Evolutionary conservation across 2,888 invertebrate genomes (phyloP).

Genomic region (Hypercompe scribonia): DNA sequence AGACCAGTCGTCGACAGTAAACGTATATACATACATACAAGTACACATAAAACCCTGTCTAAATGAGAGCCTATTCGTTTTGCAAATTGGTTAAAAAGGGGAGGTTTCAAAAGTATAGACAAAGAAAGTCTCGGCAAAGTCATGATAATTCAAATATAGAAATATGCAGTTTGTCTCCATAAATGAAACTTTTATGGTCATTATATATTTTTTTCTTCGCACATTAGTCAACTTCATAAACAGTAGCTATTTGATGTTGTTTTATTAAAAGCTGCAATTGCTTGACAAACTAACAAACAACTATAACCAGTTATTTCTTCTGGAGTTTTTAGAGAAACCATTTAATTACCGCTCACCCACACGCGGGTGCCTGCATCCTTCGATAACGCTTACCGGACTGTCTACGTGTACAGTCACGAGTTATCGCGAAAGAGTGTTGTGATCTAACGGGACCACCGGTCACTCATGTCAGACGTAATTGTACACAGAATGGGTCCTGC

Average conservation of each 20-base stretch:
- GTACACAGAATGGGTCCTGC: not conserved
- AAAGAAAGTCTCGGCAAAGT: not conserved
- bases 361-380: not conserved
- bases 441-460: not conserved
- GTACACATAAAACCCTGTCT: not conserved
- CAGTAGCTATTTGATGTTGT: not conserved
- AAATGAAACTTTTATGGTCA: too few species aligned
- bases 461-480: not conserved
- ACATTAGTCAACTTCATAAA: not conserved
- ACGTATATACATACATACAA: too few species aligned
- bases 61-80: not conserved
- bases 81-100: not conserved
- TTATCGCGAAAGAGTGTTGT: not conserved
- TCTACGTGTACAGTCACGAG: not conserved
- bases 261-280: not conserved
- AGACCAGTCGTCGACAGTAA: not conserved
- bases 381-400: not conserved
- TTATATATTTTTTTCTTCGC: too few species aligned
- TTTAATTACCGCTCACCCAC: not conserved
- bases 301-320: not conserved
- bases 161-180: not conserved
- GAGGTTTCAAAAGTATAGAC: not conserved
- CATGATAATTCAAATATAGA: not conserved
- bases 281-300: not conserved
- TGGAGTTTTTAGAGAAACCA: not conserved